Base-by-base conservation (phyloP, 2,113 vertebrate genomes). In the Sphyrna mokarran region DNA sequence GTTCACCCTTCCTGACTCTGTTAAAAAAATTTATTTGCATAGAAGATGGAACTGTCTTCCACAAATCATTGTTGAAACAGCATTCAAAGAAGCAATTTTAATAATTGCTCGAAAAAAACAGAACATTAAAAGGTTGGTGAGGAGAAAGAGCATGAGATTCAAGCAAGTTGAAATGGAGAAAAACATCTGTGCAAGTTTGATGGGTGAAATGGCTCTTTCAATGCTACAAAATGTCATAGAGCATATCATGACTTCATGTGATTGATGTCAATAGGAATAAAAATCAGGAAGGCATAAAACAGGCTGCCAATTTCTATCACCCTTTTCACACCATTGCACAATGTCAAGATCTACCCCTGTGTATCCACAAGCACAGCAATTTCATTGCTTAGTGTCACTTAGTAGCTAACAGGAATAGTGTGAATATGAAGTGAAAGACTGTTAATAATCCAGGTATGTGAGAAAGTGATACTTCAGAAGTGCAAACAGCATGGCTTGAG, bases 381-480 rank as follows among this genome's bases (percentile, higher is more conserved):
- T 54, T 89, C 23, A 54, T 54, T 89, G 86, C 26, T 89, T 3
- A 89, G 43, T 54, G 43, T 26, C 48, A 89, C 48, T 87, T 58
- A 89, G 54, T 89, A 54, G 26, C 22, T 11, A 89, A 13, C 43
- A 89, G 22, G 86, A 23, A 54, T 58, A 58, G 43, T 89, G 43
- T 26, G 48, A 54, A 89, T 89, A 54, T 89, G 58, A 58, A 58
- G 86, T 89, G 86, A 89, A 89, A 48, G 48, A 58, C 11, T 9
- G 48, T 89, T 89, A 89, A 89, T 89, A 58, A 58, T 89, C 86
- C 86, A 54, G 86, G 43, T 54, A 89, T 26, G 43, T 89, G 43
- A 54, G 43, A 54, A 89, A 89, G 43, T 89, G 48, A 89, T 89
- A 89, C 86, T 89, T 89, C 23, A 89, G 48, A 89, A 89, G 86